Percentiles rank a stretch among this genome's conserved stretches.
These are phyloP conservation scores for Fratercula arctica DNA, from an alignment of 2,797 vertebrate genomes.

Conservation along the genomic window DNA sequence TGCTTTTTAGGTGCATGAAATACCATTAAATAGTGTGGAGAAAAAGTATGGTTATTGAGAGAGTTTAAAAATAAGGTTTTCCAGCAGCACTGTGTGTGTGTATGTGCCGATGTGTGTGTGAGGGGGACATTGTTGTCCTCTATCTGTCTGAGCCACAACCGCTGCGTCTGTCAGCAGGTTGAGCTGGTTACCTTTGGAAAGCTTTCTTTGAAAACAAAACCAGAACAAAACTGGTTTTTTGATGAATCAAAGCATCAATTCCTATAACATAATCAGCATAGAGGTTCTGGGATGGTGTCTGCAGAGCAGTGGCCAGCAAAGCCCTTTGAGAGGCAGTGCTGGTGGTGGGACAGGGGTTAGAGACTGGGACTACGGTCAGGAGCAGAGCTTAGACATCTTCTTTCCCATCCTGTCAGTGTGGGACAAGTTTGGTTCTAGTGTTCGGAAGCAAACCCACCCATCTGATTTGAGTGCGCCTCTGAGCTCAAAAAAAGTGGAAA, in stretches of 20 bases:
- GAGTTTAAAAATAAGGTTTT: not conserved
- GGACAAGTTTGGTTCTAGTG: not conserved
- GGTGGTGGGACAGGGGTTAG: not conserved
- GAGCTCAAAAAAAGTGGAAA: not conserved
- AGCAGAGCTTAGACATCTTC: not conserved
- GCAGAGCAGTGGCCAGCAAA: not conserved
- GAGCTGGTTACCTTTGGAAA: not conserved
- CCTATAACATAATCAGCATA: not conserved
- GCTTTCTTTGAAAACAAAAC: not conserved
- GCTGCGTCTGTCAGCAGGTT: not conserved
- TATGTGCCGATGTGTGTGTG: not conserved
- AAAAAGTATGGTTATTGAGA: not conserved
- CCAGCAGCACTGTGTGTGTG: not conserved
- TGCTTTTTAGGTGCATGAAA: not conserved
- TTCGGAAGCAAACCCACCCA: not conserved
- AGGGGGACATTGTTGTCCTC: not conserved
- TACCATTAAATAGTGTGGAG: not conserved
- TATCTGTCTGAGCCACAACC: not conserved
- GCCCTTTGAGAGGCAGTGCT: not conserved
- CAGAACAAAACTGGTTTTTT: not conserved
- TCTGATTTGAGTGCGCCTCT: not conserved
- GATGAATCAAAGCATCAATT: not conserved
- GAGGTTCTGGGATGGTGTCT: not conserved
- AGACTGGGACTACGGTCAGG: not conserved
- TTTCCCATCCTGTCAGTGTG: not conserved